Percentiles rank a stretch among this genome's conserved stretches.
Evolutionary conservation across 2,113 vertebrate genomes (phyloP).

Genomic region (Heloderma charlesbogerti): DNA sequence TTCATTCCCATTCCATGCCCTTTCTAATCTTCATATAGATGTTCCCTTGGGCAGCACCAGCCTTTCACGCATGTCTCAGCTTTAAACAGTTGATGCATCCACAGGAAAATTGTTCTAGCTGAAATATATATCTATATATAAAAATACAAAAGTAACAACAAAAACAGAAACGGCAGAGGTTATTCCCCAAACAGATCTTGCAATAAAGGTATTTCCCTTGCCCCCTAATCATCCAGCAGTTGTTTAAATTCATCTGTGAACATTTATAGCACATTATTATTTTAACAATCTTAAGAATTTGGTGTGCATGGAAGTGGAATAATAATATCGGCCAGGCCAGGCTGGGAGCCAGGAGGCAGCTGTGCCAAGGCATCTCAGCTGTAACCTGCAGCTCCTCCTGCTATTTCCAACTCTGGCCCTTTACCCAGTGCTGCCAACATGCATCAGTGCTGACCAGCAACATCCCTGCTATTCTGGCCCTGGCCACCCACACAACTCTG

Average conservation of each 20-base stretch:
- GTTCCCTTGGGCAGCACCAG: rapidly evolving
- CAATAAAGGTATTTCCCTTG: slow-evolving; percentile 47
- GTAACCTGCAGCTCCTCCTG: slow-evolving; percentile 51
- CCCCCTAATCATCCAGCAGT: slow-evolving; percentile 17
- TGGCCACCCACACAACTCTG: slow-evolving; percentile 36
- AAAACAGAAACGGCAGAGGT: slow-evolving; percentile 33
- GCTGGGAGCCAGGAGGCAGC: slow-evolving; percentile 46
- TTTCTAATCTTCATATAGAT: slow-evolving; percentile 27
- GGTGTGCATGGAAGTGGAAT: slow-evolving; percentile 16
- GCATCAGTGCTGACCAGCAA: slow-evolving; percentile 37
- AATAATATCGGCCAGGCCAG: slow-evolving; percentile 21
- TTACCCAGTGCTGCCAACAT: background rate
- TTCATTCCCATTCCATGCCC: background rate
- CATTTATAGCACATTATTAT: slow-evolving; percentile 39
- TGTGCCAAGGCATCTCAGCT: slow-evolving; percentile 47
- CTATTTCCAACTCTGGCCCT: slow-evolving; percentile 37
- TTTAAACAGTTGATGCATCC: background rate
- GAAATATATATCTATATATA: background rate
- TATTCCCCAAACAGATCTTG: slow-evolving; percentile 4
- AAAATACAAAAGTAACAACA: background rate
- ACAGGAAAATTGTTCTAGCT: slow-evolving; percentile 22
- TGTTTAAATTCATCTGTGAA: slow-evolving; percentile 21
- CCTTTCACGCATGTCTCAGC: slow-evolving; percentile 35
- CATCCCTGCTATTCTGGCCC: slow-evolving; percentile 10
- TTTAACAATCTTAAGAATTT: background rate